These are phyloP conservation scores for Micoletzkya japonica DNA, from an alignment of 2,888 invertebrate species.

Conservation along the genomic window DNA sequence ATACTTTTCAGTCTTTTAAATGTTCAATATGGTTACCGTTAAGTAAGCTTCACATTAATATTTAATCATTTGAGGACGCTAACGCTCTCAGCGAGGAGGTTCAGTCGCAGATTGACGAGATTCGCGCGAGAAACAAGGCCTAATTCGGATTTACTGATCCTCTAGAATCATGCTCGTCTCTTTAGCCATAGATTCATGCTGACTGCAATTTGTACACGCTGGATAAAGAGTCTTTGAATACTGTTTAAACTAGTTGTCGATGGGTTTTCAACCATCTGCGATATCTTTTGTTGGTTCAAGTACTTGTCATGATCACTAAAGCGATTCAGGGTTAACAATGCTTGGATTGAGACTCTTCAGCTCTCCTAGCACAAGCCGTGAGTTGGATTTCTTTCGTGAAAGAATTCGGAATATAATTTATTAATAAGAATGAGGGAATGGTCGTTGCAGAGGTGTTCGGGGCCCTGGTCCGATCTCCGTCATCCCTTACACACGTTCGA, in stretches of 20 bases:
- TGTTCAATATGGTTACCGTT: background rate
- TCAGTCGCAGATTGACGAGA: conserved; percentile 55
- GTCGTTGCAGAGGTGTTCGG: conserved; percentile 19
- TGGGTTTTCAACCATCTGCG: conserved; percentile 8
- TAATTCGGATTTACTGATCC: too few species aligned
- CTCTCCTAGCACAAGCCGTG: conserved; percentile 23
- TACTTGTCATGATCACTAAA: background rate
- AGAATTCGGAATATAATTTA: background rate
- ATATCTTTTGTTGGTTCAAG: background rate
- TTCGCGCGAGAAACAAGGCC: too few species aligned
- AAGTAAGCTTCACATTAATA: background rate
- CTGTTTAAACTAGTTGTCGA: background rate
- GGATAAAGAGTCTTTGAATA: conserved; percentile 22
- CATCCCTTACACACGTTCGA: conserved; percentile 34
- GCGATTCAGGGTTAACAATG: conserved; percentile 13
- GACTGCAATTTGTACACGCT: conserved; percentile 21
- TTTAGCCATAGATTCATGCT: conserved; percentile 5
- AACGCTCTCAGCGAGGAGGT: conserved; percentile 53
- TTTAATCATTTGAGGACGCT: conserved; percentile 35
- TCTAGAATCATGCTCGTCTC: conserved; percentile 8
- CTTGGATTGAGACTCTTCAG: conserved; percentile 25
- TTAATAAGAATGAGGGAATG: background rate
- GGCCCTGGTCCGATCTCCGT: background rate
- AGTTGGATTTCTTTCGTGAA: background rate
- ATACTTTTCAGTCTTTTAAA: background rate